Base-by-base conservation (phyloP, 1,140 invertebrate genomes). In the Hyles vespertilio region DNA sequence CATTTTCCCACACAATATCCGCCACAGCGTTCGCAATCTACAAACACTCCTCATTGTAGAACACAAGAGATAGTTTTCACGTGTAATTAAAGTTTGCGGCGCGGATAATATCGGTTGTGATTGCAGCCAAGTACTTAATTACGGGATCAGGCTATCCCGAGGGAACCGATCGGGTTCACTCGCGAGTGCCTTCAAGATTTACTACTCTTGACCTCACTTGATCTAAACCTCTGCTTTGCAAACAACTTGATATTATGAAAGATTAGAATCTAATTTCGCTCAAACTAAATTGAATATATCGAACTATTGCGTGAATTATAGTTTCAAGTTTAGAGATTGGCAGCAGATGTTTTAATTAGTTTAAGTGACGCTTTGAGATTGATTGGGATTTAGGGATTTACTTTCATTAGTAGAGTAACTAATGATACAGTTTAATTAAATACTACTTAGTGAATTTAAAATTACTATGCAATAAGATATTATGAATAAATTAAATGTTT, bases 121-220 rank as follows among this genome's bases (percentile, higher is more conserved):
- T 80, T 80, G 74, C 72, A 68, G 69, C 67, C 65, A 78, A 77
- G 71, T 81, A 80, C 79, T 84, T 84, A 80, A 81, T 81, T 84
- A 84, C 76, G 50, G 54, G 63, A 61, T 65, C 61, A 66, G 61
- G 52, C 53, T 60, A 67, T 73, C 75, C 69, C 74, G 45, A 43
- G 74, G 71, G 72, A 81, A 57, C 69, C 62, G 65, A 74, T 74
- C 67, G 70, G 67, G 61, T 48, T 34, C 32, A 48, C 45, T 70
- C 51, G 67, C 69, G 61, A 72, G 70, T 70, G 67, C 62, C 69
- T 62, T 58, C 32, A 74, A 73, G 79, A 80, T 81, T 80, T 79
- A 84, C 74, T 66, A 71, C 68, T 73, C 66, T 75, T 81, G 79
- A 80, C 80, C 78, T 70, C 70, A 74, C 72, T 84, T 79, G 77